Percentiles rank a stretch among this genome's conserved stretches.
Evolutionary conservation across 2,888 invertebrate genomes (phyloP).

Genomic region (Dexiosoma caninum): DNA sequence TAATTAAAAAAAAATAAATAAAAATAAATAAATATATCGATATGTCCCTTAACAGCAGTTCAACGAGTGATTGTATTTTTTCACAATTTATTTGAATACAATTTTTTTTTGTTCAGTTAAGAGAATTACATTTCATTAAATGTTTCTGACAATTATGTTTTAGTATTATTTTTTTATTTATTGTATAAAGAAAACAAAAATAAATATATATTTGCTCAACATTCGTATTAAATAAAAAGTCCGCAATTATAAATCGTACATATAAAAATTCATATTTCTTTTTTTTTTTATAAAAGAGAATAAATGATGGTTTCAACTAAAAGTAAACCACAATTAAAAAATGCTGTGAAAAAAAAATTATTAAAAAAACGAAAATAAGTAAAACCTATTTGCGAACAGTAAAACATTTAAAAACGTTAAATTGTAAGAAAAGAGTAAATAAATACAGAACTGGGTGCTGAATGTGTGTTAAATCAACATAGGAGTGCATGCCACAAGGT

Average conservation of each 20-base stretch:
- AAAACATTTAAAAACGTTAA: conserved; percentile 44
- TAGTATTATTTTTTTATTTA: conserved; percentile 14
- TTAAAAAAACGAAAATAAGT: background rate
- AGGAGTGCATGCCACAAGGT: conserved; percentile 28
- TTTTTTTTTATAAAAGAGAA: background rate
- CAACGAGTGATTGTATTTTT: conserved; percentile 1
- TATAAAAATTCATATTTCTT: background rate
- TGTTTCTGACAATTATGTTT: conserved; percentile 35
- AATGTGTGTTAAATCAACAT: conserved; percentile 43
- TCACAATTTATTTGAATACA: background rate
- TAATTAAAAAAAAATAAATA: conserved; percentile 17
- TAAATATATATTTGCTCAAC: conserved; percentile 40
- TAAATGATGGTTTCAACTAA: conserved; percentile 41
- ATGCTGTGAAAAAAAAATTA: conserved; percentile 13
- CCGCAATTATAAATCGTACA: conserved; percentile 44
- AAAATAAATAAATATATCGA: no score
- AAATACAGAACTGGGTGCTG: conserved; percentile 10
- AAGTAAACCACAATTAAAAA: conserved; percentile 45
- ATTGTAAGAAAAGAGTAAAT: conserved; percentile 29
- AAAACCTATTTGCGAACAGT: background rate
- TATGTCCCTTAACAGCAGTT: no score
- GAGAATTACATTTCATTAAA: background rate
- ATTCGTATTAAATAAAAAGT: conserved; percentile 38
- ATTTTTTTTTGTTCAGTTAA: background rate
- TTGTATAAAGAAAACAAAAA: conserved; percentile 11